Percentiles rank a stretch among this genome's conserved stretches.
phyloP scores from a whole-genome alignment of 2,888 invertebrate genomes.

The Acronicta psi region DNA sequence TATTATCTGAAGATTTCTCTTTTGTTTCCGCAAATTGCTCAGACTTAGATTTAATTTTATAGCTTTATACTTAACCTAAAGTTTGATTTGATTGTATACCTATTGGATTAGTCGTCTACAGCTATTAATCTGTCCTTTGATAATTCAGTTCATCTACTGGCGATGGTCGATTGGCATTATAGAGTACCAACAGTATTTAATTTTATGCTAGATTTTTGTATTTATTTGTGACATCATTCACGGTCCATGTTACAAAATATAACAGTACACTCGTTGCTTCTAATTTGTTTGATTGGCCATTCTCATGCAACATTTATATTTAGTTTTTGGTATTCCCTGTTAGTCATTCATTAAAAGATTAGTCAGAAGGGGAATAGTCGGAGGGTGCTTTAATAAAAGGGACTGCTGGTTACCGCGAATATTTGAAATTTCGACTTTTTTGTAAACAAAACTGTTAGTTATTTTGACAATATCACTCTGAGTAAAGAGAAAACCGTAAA shows the following conservation, averaged over 20 bases:
- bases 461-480: background rate
- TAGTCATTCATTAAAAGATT: conserved; percentile 67
- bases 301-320: conserved; percentile 58
- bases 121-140: no score
- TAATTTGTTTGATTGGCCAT: conserved; percentile 27
- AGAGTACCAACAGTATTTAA: no score
- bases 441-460: background rate
- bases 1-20: conserved; percentile 25
- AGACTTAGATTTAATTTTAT: no score
- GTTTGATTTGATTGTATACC: no score
- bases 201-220: no score
- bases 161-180: no score
- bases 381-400: conserved; percentile 57
- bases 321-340: conserved; percentile 67
- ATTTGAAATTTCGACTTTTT: conserved; percentile 6
- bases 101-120: no score
- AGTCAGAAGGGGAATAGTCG: conserved; percentile 45
- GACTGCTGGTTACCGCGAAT: conserved; percentile 19
- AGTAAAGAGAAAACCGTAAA: background rate
- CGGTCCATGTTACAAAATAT: conserved; percentile 5
- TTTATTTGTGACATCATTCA: conserved; percentile 14
- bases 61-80: no score
- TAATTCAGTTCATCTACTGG: no score
- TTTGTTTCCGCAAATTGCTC: conserved; percentile 16
- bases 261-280: conserved; percentile 8